phyloP scores from a whole-genome alignment of 2,888 invertebrate species.

The Adineta ricciae region DNA sequence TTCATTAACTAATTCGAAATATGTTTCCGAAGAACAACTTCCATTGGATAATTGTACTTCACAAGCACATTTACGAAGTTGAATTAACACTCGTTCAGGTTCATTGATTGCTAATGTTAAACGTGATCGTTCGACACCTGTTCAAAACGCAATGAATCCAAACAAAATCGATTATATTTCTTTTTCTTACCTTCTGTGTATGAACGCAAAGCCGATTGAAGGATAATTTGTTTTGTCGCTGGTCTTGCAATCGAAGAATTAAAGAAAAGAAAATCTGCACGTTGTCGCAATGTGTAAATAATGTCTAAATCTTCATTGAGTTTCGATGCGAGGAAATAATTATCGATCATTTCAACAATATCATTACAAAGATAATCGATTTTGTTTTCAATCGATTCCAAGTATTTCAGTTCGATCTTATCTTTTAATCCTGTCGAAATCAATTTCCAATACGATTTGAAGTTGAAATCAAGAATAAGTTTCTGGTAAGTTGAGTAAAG shows the following conservation, averaged over 20 bases:
- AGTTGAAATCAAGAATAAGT: not conserved
- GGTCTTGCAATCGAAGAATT: conserved; percentile 8
- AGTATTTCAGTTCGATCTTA: not conserved
- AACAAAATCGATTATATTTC: no score
- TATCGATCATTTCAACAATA: not conserved
- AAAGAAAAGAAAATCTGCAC: conserved; percentile 10
- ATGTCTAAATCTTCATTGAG: conserved; percentile 5
- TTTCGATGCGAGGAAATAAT: conserved; percentile 18
- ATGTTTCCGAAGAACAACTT: not conserved
- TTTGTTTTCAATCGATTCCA: not conserved
- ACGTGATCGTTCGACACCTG: conserved; percentile 16
- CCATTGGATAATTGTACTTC: not conserved
- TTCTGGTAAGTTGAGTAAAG: not conserved
- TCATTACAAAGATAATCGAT: not conserved
- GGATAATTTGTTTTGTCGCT: not conserved
- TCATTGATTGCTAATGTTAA: conserved; percentile 4
- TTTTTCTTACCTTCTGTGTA: conserved; percentile 1
- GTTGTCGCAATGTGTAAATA: conserved; percentile 4
- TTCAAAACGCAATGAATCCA: not conserved
- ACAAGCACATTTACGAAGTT: conserved; percentile 13
- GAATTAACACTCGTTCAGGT: not conserved
- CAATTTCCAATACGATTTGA: conserved; percentile 8
- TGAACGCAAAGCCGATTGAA: conserved; percentile 10
- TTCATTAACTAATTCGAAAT: not conserved
- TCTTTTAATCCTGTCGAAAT: not conserved